phyloP scores from a whole-genome alignment of 2,797 vertebrate genomes.

The Brotula barbata region DNA sequence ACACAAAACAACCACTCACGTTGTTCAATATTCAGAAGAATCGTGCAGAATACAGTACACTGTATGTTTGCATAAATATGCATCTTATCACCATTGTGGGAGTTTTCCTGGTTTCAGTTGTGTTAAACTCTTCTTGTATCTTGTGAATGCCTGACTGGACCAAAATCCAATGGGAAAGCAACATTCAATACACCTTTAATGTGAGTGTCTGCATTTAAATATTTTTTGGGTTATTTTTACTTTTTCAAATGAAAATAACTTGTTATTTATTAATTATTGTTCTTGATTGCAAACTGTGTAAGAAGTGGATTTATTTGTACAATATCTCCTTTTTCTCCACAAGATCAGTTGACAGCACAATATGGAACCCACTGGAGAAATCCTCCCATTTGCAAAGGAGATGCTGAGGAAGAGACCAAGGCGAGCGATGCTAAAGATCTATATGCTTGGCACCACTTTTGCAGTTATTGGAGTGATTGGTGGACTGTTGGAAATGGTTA shows the following conservation, averaged over 20 bases:
- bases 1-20: slow-evolving; percentile 11
- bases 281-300: too few relatives aligned
- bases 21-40: slow-evolving; percentile 31
- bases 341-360: slow-evolving; percentile 31
- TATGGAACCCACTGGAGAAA: slow-evolving; percentile 85
- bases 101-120: slow-evolving; percentile 36
- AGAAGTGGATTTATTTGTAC: too few relatives aligned
- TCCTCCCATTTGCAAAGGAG: slow-evolving; percentile 88
- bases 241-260: too few relatives aligned
- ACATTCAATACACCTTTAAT: slow-evolving; percentile 13
- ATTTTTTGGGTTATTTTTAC: too few relatives aligned
- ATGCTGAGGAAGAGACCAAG: slow-evolving; percentile 82
- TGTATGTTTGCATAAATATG: slow-evolving; percentile 66
- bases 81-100: slow-evolving; percentile 52
- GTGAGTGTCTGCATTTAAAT: slow-evolving; percentile 50
- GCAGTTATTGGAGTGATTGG: slow-evolving; percentile 83
- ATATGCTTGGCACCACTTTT: slow-evolving; percentile 87
- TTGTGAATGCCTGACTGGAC: slow-evolving; percentile 34
- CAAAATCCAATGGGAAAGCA: slow-evolving; percentile 6
- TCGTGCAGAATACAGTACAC: neutral
- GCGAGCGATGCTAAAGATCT: slow-evolving; percentile 81
- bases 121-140: slow-evolving; percentile 23
- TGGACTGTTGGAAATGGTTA: slow-evolving; percentile 83
- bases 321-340: slow-evolving; percentile 5
- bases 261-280: too few relatives aligned